Evolutionary conservation across 2,797 vertebrate species (phyloP), one percentile per base, ranked within the genome.

Genomic region (Mus caroli): DNA sequence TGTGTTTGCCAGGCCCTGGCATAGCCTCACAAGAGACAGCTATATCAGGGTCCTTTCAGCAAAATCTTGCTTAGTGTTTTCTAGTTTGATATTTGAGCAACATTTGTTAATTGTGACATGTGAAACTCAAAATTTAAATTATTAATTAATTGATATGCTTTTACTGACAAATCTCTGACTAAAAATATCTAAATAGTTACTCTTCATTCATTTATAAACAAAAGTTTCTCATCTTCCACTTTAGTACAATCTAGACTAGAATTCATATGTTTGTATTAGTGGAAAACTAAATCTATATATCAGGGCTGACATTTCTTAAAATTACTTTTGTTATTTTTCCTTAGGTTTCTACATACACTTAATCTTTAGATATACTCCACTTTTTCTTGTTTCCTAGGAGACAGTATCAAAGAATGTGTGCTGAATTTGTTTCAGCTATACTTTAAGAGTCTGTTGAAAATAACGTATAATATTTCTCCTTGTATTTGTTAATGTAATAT

Each of bases 401-500:
- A 96, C 82, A 54, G 4, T 95, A 96, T 97, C 97, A 97, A 96
- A 96, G 90, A 92, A 88, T 75, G 12, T 75, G 43, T 88, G 92
- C 92, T 94, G 93, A 84, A 96, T 95, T 96, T 96, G 31, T 91
- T 96, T 93, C 90, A 90, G 67, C 7, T 85, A 24, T 58, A 93
- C 46, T 93, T 94, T 60, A 88, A 94, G 90, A 93, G 58, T 80
- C 92, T 93, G 54, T 83, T 90, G 94, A 97, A 91, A 95, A 69
- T 96, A 78, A 50, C 69, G 43, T 67, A 69, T 14, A 54, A 40
- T 95, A 80, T 80, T 88, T 95, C 60, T 31, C 54, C 85, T 93
- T 97, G 85, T 95, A 93, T 96, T 97, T 96, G 90, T 93, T 96
- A 96, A 95, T 93, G 77, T 95, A 96, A 96, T 95, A 91, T 95